These are phyloP conservation scores for Tetragonula carbonaria DNA, from an alignment of 2,888 invertebrate species.

Conservation along the genomic window DNA sequence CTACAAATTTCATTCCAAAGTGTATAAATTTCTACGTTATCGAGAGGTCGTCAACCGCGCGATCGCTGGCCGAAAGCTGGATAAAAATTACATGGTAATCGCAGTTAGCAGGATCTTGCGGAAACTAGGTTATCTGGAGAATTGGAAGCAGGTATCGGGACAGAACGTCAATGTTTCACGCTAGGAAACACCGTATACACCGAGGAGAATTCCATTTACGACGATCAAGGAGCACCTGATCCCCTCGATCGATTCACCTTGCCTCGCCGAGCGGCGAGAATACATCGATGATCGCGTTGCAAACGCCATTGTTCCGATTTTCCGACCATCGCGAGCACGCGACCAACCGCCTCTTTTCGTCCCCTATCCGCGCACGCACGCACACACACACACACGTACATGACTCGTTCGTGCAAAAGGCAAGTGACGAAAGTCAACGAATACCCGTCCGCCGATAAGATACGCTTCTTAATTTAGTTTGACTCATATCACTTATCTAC, in stretches of 20 bases:
- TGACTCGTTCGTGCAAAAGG: background rate
- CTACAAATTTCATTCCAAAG: too few species aligned
- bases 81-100: background rate
- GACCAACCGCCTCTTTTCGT: conserved; percentile 8
- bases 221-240: conserved; percentile 29
- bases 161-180: conserved; percentile 17
- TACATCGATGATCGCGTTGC: conserved; percentile 31
- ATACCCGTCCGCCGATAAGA: conserved; percentile 30
- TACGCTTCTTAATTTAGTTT: conserved; percentile 32
- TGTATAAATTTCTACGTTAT: too few species aligned
- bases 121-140: background rate
- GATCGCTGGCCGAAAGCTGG: too few species aligned
- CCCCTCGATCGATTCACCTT: conserved; percentile 39
- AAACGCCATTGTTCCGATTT: conserved; percentile 21
- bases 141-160: background rate
- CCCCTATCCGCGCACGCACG: background rate
- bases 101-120: background rate
- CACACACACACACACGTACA: too few species aligned
- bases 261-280: conserved; percentile 4
- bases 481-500: conserved; percentile 31
- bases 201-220: conserved; percentile 37
- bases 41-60: too few species aligned
- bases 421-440: conserved; percentile 32
- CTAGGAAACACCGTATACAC: background rate
- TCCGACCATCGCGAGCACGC: conserved; percentile 15